These are phyloP conservation scores for Dolichomitus sp. DNA, from an alignment of 2,888 invertebrate species.

Conservation along the genomic window DNA sequence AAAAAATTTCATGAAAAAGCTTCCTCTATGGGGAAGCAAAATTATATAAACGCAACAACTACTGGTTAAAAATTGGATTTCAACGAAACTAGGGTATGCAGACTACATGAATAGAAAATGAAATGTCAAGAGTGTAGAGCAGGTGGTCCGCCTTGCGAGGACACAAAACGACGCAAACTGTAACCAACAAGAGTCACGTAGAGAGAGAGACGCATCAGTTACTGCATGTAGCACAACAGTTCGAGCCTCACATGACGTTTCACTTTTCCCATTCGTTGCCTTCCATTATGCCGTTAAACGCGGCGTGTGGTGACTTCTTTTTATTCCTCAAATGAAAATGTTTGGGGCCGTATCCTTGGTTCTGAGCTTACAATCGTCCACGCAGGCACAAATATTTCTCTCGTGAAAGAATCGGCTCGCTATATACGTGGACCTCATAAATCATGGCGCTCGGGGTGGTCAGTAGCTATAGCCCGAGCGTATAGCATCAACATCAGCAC, in stretches of 20 bases:
- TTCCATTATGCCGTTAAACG: conserved; percentile 76
- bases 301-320: conserved; percentile 72
- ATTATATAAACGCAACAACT: not conserved
- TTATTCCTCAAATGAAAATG: conserved; percentile 81
- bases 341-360: conserved; percentile 74
- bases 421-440: conserved; percentile 76
- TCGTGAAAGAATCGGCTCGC: conserved; percentile 65
- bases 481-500: conserved; percentile 48
- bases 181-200: conserved; percentile 2
- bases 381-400: conserved; percentile 58
- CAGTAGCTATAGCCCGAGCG: conserved; percentile 70
- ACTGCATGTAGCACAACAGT: conserved; percentile 57
- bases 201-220: conserved; percentile 35
- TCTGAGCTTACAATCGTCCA: conserved; percentile 73
- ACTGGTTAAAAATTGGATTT: conserved; percentile 55
- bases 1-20: no score
- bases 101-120: conserved; percentile 63
- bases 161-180: conserved; percentile 31
- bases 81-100: conserved; percentile 35
- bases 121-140: conserved; percentile 71
- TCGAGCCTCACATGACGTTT: conserved; percentile 79
- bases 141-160: conserved; percentile 76
- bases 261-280: conserved; percentile 81
- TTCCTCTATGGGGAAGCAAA: no score
- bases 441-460: conserved; percentile 83